Percentiles rank a stretch among this genome's conserved stretches.
Conservation (phyloP, 92 coral and sea anemone species). For the Ricordea florida region DNA sequence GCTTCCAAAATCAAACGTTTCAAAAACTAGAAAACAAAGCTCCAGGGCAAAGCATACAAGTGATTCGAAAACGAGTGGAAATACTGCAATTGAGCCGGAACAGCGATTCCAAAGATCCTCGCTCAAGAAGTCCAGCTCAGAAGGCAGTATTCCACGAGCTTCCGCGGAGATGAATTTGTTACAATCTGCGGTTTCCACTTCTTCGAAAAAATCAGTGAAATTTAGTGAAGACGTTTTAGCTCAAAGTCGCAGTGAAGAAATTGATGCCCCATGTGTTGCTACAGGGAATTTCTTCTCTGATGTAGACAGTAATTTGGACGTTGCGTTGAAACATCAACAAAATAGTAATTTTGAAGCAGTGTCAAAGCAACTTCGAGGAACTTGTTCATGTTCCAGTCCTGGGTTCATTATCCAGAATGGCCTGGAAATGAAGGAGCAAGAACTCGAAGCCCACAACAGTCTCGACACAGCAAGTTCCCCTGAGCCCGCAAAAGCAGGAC, state of each 20-base stretch:
- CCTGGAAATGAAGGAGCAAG: slow-evolving; percentile 60
- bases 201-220: slow-evolving; percentile 9
- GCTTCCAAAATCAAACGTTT: slow-evolving; percentile 57
- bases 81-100: not conserved
- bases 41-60: not conserved
- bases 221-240: slow-evolving; percentile 16
- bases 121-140: slow-evolving; percentile 59
- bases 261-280: not conserved
- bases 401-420: slow-evolving; percentile 89
- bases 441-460: not conserved
- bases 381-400: not conserved
- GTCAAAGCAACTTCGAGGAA: not conserved
- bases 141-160: slow-evolving; percentile 32
- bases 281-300: not conserved
- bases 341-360: not conserved
- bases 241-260: not conserved
- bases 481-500: not conserved
- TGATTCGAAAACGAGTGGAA: not conserved
- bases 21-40: slow-evolving; percentile 19
- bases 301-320: not conserved
- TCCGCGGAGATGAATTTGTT: not conserved
- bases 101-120: slow-evolving; percentile 59
- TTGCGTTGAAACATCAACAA: not conserved
- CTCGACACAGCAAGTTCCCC: slow-evolving; percentile 5
- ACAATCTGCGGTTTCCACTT: not conserved